These are phyloP conservation scores for Druceiella hillmani DNA, from an alignment of 2,888 invertebrate species.

Conservation along the genomic window DNA sequence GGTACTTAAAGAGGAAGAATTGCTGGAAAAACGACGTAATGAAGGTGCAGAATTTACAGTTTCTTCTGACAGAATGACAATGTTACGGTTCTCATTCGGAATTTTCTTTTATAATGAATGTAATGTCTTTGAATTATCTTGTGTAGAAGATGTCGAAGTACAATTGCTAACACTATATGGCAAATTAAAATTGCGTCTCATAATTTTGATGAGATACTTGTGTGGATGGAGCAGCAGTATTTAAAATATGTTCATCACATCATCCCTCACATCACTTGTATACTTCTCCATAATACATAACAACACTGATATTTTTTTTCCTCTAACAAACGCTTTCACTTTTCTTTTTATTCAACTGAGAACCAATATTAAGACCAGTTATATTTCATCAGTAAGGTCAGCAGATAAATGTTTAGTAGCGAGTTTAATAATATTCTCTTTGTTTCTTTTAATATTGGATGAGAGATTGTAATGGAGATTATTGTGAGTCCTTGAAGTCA, in stretches of 20 bases:
- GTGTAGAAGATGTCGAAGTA: not conserved
- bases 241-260: not conserved
- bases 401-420: constrained; percentile 1
- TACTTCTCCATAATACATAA: constrained; percentile 1
- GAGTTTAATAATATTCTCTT: not conserved
- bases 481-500: too few relatives aligned
- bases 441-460: not conserved
- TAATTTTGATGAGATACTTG: constrained; percentile 1
- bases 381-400: not conserved
- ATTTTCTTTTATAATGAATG: not conserved
- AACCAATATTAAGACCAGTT: not conserved
- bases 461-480: too few relatives aligned
- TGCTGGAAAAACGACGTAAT: too few relatives aligned
- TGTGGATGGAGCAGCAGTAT: not conserved
- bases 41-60: too few relatives aligned
- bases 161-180: not conserved
- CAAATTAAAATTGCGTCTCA: not conserved
- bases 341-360: not conserved
- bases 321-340: not conserved
- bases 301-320: not conserved
- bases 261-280: not conserved
- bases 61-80: constrained; percentile 1
- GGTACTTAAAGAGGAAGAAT: not conserved
- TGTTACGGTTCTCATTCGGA: not conserved
- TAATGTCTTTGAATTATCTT: not conserved